phyloP scores from a whole-genome alignment of 2,797 vertebrate genomes.

The Fundulus diaphanus region DNA sequence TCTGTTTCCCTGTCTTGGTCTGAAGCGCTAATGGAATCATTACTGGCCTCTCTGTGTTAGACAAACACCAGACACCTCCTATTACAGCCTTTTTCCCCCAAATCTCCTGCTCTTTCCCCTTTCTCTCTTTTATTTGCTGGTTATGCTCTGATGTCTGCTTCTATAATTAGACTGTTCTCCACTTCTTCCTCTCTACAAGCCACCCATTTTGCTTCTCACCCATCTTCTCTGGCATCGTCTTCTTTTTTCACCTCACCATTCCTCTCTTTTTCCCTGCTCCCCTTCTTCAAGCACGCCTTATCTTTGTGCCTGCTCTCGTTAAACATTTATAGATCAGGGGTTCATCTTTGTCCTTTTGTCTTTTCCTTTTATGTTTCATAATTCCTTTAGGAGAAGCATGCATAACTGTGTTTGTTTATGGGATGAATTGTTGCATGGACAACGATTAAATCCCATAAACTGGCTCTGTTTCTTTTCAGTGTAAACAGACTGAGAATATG shows the following conservation, averaged over 20 bases:
- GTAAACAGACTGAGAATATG: neutral
- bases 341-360: constrained; percentile 61
- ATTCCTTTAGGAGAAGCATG: constrained; percentile 17
- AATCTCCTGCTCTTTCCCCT: constrained; percentile 57
- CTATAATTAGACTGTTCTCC: constrained; percentile 63
- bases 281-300: constrained; percentile 27
- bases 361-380: constrained; percentile 40
- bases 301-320: constrained; percentile 62
- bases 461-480: constrained; percentile 3
- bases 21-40: constrained; percentile 84
- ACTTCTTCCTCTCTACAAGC: constrained; percentile 17
- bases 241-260: constrained; percentile 60
- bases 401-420: constrained; percentile 33
- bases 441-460: constrained; percentile 23
- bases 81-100: constrained; percentile 66
- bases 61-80: constrained; percentile 81
- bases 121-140: constrained; percentile 64
- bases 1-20: constrained; percentile 32
- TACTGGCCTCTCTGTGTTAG: constrained; percentile 78
- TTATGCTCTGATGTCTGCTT: constrained; percentile 59
- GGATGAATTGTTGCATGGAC: constrained; percentile 17
- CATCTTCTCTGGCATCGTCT: constrained; percentile 48
- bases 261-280: constrained; percentile 43
- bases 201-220: constrained; percentile 53
- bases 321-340: constrained; percentile 72